These are phyloP conservation scores for Melipona quadrifasciata DNA, from an alignment of 1,140 invertebrate species.

Conservation along the genomic window DNA sequence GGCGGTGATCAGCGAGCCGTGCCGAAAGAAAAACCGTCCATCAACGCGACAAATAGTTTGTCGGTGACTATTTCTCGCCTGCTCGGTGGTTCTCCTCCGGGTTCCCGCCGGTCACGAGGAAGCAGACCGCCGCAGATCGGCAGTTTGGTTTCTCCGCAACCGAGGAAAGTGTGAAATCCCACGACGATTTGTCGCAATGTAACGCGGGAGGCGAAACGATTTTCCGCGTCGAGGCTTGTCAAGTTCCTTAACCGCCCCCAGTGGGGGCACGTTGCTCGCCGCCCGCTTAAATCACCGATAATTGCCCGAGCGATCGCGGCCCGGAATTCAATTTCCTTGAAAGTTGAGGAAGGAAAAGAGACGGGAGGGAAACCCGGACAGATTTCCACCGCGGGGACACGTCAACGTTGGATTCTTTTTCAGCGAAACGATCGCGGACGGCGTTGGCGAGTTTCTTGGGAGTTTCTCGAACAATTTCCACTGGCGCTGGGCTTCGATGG, in stretches of 20 bases:
- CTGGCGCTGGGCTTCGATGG: not conserved
- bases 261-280: not conserved
- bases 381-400: conserved; percentile 17
- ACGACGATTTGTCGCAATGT: conserved; percentile 22
- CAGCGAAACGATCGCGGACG: not conserved
- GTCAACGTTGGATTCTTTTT: conserved; percentile 32
- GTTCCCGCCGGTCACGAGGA: not conserved
- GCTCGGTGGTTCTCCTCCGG: not conserved
- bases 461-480: not conserved
- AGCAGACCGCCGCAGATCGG: not conserved
- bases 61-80: not conserved
- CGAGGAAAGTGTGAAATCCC: conserved; percentile 47
- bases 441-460: not conserved
- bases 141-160: not conserved
- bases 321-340: conserved; percentile 38
- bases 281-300: conserved; percentile 26
- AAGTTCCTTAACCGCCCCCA: conserved; percentile 31
- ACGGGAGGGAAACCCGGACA: not conserved
- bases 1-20: not conserved
- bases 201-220: conserved; percentile 23
- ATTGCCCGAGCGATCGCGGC: conserved; percentile 13
- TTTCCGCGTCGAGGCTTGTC: conserved; percentile 28
- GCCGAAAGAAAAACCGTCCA: conserved; percentile 4
- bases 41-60: not conserved
- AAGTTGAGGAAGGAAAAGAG: not conserved